Percentiles rank a stretch among this genome's conserved stretches.
Evolutionary conservation across 1,140 invertebrate genomes (phyloP).

Genomic region (Trichomalopsis sarcophagae): DNA sequence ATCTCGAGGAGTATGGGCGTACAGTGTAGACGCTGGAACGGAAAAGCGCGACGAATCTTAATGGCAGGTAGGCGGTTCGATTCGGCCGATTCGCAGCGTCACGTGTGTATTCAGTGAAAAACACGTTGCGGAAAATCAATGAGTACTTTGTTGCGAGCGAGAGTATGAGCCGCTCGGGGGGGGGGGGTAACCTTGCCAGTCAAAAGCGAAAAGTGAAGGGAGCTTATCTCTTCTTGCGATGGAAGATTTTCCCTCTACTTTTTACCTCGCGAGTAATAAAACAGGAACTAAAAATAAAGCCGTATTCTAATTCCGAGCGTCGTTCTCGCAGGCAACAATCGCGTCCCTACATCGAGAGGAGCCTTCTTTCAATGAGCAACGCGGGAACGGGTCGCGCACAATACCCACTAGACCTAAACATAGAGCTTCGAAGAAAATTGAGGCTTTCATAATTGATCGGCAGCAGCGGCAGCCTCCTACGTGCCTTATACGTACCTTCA

Average conservation of each 20-base stretch:
- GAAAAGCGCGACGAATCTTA: constrained; percentile 4
- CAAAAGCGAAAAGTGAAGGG: too few relatives aligned
- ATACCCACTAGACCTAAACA: not conserved
- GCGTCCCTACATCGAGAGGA: not conserved
- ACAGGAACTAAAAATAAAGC: too few relatives aligned
- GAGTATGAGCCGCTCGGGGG: too few relatives aligned
- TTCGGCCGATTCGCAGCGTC: not conserved
- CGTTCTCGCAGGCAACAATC: too few relatives aligned
- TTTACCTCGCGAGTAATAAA: too few relatives aligned
- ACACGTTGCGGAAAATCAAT: not conserved
- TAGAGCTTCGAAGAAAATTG: not conserved
- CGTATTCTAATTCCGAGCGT: not conserved
- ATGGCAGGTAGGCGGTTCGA: constrained; percentile 7
- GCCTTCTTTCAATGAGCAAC: not conserved
- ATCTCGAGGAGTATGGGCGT: not conserved
- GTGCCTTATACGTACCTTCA: not conserved
- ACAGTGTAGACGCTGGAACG: not conserved
- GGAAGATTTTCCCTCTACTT: too few relatives aligned
- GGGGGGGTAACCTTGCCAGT: too few relatives aligned
- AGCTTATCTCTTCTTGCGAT: too few relatives aligned
- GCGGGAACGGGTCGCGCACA: too few relatives aligned
- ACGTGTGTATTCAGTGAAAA: not conserved
- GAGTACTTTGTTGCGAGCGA: not conserved
- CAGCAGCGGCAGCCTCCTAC: not conserved
- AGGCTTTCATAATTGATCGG: constrained; percentile 23